A percentile compares a stretch with the other conserved stretches of the same genome.
Evolutionary conservation across 2,113 vertebrate species (phyloP).

Genomic region (Spheniscus mendiculus): DNA sequence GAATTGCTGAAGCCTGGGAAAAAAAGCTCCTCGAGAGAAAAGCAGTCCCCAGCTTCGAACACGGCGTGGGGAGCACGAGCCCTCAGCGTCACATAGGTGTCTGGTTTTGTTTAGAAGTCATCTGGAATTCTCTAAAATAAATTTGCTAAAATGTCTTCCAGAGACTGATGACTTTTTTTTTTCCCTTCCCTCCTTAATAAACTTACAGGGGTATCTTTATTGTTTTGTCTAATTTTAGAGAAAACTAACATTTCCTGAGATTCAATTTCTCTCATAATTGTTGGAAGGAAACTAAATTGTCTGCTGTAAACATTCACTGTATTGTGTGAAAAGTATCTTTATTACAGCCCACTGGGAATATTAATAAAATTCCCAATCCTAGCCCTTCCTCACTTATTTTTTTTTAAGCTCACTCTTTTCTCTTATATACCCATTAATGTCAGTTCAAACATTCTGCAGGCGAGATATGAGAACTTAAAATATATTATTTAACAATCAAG

Average conservation of each 20-base stretch:
- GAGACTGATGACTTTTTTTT: constrained; percentile 25
- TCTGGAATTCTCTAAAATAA: constrained; percentile 62
- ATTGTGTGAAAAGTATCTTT: constrained; percentile 85
- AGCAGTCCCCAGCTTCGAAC: not conserved
- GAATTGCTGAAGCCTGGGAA: not conserved
- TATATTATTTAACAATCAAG: constrained; percentile 69
- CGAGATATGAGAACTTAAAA: constrained; percentile 41
- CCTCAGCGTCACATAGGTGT: not conserved
- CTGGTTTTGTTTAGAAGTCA: constrained; percentile 46
- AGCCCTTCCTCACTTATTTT: not conserved
- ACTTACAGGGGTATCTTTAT: constrained; percentile 84
- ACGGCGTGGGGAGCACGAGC: not conserved
- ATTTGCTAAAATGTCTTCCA: constrained; percentile 49
- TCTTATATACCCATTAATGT: constrained; percentile 27
- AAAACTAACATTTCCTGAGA: constrained; percentile 97
- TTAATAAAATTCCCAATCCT: constrained; percentile 55
- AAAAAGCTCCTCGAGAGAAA: not conserved
- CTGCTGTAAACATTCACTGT: constrained; percentile 89
- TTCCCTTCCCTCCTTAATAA: constrained; percentile 45
- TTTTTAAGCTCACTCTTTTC: not conserved
- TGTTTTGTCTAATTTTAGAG: constrained; percentile 91
- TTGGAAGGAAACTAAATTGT: constrained; percentile 98
- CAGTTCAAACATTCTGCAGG: constrained; percentile 51
- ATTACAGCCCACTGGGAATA: constrained; percentile 67
- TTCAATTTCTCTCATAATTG: constrained; percentile 99